These are phyloP conservation scores for Lepidonotus clava DNA, from an alignment of 2,888 invertebrate species.

Conservation along the genomic window DNA sequence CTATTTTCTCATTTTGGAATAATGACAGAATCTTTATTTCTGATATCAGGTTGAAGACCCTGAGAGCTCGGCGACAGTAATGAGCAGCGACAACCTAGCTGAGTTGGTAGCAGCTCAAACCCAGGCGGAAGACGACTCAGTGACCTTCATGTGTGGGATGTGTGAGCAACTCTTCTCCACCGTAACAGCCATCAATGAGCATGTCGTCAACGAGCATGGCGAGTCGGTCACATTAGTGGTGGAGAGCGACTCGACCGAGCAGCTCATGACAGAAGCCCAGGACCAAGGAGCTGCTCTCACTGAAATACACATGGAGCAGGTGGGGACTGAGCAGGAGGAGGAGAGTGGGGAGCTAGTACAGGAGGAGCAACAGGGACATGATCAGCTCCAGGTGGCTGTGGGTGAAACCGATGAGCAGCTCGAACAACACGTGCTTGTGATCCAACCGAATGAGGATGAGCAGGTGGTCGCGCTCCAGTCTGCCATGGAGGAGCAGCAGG, in stretches of 20 bases:
- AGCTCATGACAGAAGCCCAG: too few species aligned
- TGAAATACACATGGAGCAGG: too few species aligned
- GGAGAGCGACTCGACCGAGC: not conserved
- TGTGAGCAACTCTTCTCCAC: slow-evolving; percentile 62
- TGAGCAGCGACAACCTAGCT: not conserved
- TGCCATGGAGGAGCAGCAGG: too few species aligned
- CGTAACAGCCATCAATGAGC: slow-evolving; percentile 52
- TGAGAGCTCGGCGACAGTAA: not conserved
- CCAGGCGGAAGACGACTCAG: not conserved
- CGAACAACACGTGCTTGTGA: too few species aligned
- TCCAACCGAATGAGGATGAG: too few species aligned
- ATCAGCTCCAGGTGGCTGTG: slow-evolving; percentile 38
- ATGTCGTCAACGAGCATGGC: slow-evolving; percentile 52
- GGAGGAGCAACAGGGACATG: not conserved
- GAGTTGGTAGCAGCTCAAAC: not conserved
- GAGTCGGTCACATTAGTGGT: not conserved
- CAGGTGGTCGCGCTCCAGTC: too few species aligned
- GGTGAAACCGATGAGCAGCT: not conserved
- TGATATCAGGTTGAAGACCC: slow-evolving; percentile 4
- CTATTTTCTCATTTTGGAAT: not conserved
- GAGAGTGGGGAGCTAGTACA: too few species aligned
- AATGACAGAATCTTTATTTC: not conserved
- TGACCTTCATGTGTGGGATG: slow-evolving; percentile 65
- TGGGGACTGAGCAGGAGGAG: too few species aligned
- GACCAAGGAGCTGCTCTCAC: too few species aligned